Conservation (phyloP, 2,113 vertebrate species). For the Hyla sarda region DNA sequence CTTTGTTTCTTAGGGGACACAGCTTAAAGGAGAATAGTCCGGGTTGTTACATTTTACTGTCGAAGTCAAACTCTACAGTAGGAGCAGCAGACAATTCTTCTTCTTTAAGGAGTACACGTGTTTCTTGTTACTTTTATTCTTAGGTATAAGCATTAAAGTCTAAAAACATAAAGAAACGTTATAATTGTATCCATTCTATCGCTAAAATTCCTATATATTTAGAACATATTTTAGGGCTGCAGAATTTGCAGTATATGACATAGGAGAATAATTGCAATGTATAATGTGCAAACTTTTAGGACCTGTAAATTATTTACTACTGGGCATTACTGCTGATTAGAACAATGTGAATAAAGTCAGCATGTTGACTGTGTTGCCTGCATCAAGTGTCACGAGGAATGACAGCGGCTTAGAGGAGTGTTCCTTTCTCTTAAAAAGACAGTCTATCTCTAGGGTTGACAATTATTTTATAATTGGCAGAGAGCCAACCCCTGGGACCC, state of each 20-base stretch:
- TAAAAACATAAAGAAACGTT: too few species aligned
- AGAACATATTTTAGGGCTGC: background rate
- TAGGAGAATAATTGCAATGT: background rate
- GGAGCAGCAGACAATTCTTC: background rate
- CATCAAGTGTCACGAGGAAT: too few species aligned
- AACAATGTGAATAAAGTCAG: too few species aligned
- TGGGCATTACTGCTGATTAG: background rate
- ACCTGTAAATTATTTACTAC: background rate
- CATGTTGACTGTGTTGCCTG: too few species aligned
- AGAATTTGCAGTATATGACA: background rate
- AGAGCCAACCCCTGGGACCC: too few species aligned
- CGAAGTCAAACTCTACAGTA: background rate
- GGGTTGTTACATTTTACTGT: background rate
- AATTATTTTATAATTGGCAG: too few species aligned
- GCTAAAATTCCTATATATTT: background rate
- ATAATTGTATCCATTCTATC: background rate
- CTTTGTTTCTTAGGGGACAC: background rate
- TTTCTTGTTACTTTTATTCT: too few species aligned
- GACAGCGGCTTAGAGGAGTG: too few species aligned
- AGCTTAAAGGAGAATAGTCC: background rate
- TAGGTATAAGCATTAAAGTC: too few species aligned
- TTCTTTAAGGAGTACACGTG: background rate
- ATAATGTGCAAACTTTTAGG: background rate
- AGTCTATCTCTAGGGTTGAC: too few species aligned
- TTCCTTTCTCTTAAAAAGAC: too few species aligned